A percentile compares a stretch with the other conserved stretches of the same genome.
Conservation (phyloP, 2,888 invertebrate species). For the Smittia aterrima region DNA sequence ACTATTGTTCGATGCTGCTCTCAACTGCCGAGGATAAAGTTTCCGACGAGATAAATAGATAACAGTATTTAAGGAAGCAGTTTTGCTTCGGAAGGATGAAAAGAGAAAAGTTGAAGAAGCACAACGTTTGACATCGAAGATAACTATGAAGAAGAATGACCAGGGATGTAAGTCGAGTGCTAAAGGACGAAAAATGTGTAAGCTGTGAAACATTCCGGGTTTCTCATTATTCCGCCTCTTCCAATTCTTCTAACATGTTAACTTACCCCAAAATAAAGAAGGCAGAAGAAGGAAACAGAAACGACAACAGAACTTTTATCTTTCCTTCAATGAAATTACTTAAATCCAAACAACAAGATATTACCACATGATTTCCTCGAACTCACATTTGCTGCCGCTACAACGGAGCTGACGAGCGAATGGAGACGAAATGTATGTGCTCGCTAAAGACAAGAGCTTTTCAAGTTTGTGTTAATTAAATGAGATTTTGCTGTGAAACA, state of each 20-base stretch:
- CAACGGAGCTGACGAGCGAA: background rate
- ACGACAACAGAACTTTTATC: background rate
- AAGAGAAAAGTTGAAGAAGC: background rate
- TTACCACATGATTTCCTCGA: background rate
- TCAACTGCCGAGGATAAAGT: background rate
- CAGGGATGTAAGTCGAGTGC: too few relatives aligned
- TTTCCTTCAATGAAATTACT: background rate
- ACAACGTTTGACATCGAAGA: background rate
- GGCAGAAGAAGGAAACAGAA: too few relatives aligned
- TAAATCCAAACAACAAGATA: slow-evolving; percentile 1
- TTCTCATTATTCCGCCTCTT: too few relatives aligned
- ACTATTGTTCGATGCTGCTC: background rate
- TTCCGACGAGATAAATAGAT: background rate
- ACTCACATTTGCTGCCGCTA: background rate
- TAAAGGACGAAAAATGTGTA: too few relatives aligned
- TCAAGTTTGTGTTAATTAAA: slow-evolving; percentile 25
- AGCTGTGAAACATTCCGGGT: too few relatives aligned
- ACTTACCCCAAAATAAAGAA: too few relatives aligned
- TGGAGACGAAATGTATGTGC: background rate
- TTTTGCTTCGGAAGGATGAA: background rate
- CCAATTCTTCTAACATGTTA: too few relatives aligned
- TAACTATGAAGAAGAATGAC: background rate
- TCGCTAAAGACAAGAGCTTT: slow-evolving; percentile 2
- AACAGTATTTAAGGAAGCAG: background rate
- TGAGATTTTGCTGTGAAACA: slow-evolving; percentile 13